Conservation (phyloP, 2,797 vertebrate species). For the Cryptoprocta ferox region DNA sequence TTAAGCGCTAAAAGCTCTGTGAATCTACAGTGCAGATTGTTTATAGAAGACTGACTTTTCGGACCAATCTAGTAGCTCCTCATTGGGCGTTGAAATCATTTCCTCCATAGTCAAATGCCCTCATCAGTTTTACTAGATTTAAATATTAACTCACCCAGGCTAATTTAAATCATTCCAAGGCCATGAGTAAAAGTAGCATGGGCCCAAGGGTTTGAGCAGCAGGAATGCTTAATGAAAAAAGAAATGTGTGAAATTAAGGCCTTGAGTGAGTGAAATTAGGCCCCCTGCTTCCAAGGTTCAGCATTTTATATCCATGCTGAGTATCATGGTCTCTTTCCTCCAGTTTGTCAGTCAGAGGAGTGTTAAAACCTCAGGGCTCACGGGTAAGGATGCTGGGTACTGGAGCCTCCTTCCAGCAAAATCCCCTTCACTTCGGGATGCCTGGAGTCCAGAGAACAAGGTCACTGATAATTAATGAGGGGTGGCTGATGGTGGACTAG, state of each 20-base stretch:
- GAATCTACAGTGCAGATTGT: conserved; percentile 59
- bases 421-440: not conserved
- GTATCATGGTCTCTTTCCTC: not conserved
- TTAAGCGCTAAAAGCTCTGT: conserved; percentile 16
- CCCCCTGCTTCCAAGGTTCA: not conserved
- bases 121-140: conserved; percentile 70
- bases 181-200: conserved; percentile 71
- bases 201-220: conserved; percentile 69
- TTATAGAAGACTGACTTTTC: conserved; percentile 64
- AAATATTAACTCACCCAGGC: conserved; percentile 79
- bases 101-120: conserved; percentile 49
- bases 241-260: conserved; percentile 74
- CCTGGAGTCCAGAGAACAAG: conserved; percentile 19
- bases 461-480: conserved; percentile 18
- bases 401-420: conserved; percentile 36
- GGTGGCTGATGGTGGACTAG: not conserved
- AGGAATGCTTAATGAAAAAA: conserved; percentile 76
- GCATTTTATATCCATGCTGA: not conserved
- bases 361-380: not conserved
- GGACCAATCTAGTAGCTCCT: not conserved
- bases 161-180: conserved; percentile 82
- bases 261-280: conserved; percentile 76
- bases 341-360: conserved; percentile 28
- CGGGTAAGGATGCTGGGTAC: not conserved
- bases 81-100: conserved; percentile 54